Evolutionary conservation across 2,888 invertebrate genomes (phyloP).

Genomic region (Meliscaeva auricollis): DNA sequence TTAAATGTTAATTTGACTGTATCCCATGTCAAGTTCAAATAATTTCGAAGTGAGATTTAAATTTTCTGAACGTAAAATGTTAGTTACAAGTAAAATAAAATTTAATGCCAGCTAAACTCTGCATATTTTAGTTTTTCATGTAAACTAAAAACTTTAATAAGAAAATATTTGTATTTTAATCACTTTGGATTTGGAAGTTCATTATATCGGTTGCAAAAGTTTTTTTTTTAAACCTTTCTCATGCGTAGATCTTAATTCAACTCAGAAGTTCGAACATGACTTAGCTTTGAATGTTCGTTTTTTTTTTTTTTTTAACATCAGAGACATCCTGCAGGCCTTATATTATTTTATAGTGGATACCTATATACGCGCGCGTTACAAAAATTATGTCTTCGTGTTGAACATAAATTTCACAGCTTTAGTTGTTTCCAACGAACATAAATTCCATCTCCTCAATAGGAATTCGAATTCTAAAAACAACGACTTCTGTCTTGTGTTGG

Average conservation of each 20-base stretch:
- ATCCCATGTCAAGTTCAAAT: too few relatives aligned
- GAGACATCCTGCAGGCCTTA: constrained; percentile 1
- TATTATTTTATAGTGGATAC: neutral
- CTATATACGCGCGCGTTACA: constrained; percentile 38
- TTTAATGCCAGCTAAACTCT: too few relatives aligned
- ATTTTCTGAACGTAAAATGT: too few relatives aligned
- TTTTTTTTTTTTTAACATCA: neutral
- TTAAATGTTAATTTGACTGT: too few relatives aligned
- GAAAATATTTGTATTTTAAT: too few relatives aligned
- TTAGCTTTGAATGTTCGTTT: constrained; percentile 36
- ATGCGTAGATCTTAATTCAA: constrained; percentile 29
- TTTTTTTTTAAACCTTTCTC: neutral
- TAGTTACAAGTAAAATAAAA: too few relatives aligned
- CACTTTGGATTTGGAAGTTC: too few relatives aligned
- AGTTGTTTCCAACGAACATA: constrained; percentile 71
- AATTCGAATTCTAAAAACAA: constrained; percentile 67
- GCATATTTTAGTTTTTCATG: too few relatives aligned
- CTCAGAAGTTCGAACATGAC: constrained; percentile 53
- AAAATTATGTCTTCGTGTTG: constrained; percentile 73
- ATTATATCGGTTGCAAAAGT: too few relatives aligned
- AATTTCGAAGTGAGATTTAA: too few relatives aligned
- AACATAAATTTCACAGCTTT: constrained; percentile 75
- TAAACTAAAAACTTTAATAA: too few relatives aligned
- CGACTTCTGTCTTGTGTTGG: constrained; percentile 54
- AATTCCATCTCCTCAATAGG: constrained; percentile 74